These are phyloP conservation scores for Aphodius sticticus DNA, from an alignment of 2,888 invertebrate genomes.

Conservation along the genomic window DNA sequence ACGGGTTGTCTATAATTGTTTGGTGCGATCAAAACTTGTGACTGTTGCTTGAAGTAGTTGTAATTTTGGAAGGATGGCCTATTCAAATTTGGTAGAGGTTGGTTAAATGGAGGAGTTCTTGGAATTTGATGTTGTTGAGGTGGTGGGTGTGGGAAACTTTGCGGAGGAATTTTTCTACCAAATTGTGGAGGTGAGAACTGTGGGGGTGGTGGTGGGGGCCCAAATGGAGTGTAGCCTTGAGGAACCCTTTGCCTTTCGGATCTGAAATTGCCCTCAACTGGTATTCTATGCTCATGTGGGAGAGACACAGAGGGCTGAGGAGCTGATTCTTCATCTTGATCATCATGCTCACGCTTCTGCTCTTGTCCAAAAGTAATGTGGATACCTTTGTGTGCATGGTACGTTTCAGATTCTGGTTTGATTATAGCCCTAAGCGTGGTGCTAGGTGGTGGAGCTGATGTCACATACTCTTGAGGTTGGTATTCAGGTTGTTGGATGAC, in stretches of 20 bases:
- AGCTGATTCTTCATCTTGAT: conserved; percentile 69
- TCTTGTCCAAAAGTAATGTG: conserved; percentile 80
- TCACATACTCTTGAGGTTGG: conserved; percentile 41
- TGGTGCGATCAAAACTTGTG: conserved; percentile 22
- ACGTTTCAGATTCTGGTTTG: conserved; percentile 85
- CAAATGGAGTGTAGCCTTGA: conserved; percentile 19
- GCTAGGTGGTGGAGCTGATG: conserved; percentile 67
- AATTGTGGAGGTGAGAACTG: conserved; percentile 61
- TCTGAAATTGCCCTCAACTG: conserved; percentile 18
- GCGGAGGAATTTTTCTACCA: conserved; percentile 35
- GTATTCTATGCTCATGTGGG: conserved; percentile 47
- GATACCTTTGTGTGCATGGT: conserved; percentile 81
- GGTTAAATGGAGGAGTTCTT: conserved; percentile 29
- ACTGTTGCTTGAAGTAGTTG: conserved; percentile 21
- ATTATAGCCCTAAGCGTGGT: conserved; percentile 87
- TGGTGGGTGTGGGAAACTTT: conserved; percentile 26
- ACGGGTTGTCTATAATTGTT: conserved; percentile 51
- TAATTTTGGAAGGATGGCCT: conserved; percentile 31
- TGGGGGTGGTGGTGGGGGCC: conserved; percentile 62
- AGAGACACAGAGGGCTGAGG: conserved; percentile 69
- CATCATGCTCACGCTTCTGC: conserved; percentile 65
- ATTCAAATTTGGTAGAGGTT: conserved; percentile 40
- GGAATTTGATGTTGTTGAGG: conserved; percentile 39
- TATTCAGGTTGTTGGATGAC: conserved; percentile 62
- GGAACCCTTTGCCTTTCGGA: conserved; percentile 9